phyloP scores from a whole-genome alignment of 92 coral and sea anemone species.

The Siderastrea radians region DNA sequence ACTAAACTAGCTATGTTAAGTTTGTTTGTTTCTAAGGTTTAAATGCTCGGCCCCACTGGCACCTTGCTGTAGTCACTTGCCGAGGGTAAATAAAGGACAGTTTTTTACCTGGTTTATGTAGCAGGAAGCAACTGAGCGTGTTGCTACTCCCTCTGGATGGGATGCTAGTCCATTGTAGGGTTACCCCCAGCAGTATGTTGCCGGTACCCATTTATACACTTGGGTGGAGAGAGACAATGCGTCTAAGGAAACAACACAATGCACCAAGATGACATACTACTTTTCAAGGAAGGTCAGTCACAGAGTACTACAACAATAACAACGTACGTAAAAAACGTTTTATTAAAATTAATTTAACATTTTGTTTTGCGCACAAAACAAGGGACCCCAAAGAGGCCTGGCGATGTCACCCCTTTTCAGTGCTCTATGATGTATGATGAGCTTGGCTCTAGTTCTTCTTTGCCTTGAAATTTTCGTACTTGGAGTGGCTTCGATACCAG shows the following conservation, averaged over 20 bases:
- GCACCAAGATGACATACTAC: neutral
- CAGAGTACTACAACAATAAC: neutral
- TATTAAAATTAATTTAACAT: constrained; percentile 40
- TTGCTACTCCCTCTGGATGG: no score
- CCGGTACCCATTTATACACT: no score
- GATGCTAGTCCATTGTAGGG: no score
- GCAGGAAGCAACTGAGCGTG: no score
- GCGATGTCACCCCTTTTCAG: neutral
- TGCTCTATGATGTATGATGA: neutral
- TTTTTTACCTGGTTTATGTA: no score
- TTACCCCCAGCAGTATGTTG: no score
- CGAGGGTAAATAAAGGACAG: no score
- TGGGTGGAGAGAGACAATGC: no score
- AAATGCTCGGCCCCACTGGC: no score
- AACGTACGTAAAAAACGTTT: constrained; percentile 3
- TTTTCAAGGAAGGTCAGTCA: neutral
- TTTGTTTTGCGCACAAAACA: neutral
- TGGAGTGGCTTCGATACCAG: constrained; percentile 97
- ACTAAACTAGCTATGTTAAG: no score
- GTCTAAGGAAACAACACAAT: neutral
- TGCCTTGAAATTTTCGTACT: constrained; percentile 91
- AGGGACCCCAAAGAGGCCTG: neutral
- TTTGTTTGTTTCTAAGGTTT: no score
- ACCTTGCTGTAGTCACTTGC: no score
- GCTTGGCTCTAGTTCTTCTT: constrained; percentile 77